These are phyloP conservation scores for Epizoanthus rinbou DNA, from an alignment of 92 coral and sea anemone genomes.

Conservation along the genomic window DNA sequence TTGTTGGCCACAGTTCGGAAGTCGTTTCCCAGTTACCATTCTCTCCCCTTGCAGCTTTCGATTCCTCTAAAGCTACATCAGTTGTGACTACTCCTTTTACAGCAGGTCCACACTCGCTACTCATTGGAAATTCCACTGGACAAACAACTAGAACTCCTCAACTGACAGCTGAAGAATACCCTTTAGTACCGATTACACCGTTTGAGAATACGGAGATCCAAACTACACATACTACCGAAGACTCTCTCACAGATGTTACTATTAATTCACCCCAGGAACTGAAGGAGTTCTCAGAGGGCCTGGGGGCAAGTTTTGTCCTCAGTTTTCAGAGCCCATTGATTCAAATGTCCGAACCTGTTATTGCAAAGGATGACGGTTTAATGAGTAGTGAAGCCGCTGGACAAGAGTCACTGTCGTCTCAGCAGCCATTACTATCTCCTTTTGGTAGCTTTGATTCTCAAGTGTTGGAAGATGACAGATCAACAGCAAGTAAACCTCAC, in stretches of 20 bases:
- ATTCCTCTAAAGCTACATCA: background rate
- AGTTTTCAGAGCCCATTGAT: slow-evolving; percentile 24
- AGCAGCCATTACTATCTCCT: background rate
- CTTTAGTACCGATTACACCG: background rate
- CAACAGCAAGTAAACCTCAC: background rate
- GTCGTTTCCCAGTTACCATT: background rate
- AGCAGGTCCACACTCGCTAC: background rate
- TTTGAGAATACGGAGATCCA: background rate
- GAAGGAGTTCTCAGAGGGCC: background rate
- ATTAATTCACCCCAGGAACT: slow-evolving; percentile 5
- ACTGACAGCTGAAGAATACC: background rate
- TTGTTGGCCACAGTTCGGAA: background rate
- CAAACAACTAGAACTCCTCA: background rate
- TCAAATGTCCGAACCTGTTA: slow-evolving; percentile 28
- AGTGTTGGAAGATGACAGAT: background rate
- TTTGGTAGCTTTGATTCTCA: slow-evolving; percentile 12
- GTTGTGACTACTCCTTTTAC: background rate
- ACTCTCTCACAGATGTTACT: background rate
- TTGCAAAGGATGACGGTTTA: background rate
- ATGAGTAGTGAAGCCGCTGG: background rate
- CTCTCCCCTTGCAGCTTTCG: background rate
- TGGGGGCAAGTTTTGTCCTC: background rate
- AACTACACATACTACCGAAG: background rate
- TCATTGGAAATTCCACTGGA: background rate
- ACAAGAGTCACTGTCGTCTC: background rate